These are phyloP conservation scores for Pipistrellus pipistrellus DNA, from an alignment of 2,797 vertebrate genomes.

Conservation along the genomic window DNA sequence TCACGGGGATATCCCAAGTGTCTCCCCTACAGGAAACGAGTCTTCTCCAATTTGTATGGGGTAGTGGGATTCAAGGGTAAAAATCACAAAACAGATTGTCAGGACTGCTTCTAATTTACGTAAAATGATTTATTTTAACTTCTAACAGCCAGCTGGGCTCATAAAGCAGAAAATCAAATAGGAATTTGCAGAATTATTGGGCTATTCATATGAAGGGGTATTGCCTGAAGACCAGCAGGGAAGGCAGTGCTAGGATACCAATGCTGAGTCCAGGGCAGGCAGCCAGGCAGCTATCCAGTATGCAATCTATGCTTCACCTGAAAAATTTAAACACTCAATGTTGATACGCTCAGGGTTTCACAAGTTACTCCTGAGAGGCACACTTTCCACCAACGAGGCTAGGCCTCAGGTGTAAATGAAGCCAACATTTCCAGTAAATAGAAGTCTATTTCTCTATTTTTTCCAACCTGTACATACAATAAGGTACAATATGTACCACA, in stretches of 20 bases:
- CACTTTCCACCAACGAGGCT: slow-evolving; percentile 28
- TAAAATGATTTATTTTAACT: slow-evolving; percentile 67
- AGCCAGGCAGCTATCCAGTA: background rate
- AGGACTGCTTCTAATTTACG: slow-evolving; percentile 58
- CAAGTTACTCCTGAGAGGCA: slow-evolving; percentile 4
- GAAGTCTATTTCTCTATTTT: slow-evolving; percentile 51
- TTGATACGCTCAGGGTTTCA: slow-evolving; percentile 47
- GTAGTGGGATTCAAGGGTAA: slow-evolving; percentile 54
- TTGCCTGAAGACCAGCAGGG: background rate
- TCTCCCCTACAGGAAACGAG: slow-evolving; percentile 3
- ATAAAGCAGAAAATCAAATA: slow-evolving; percentile 62
- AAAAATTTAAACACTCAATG: slow-evolving; percentile 20
- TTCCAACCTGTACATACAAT: background rate
- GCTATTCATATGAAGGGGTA: slow-evolving; percentile 15
- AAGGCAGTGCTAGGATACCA: background rate
- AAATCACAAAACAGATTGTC: slow-evolving; percentile 65
- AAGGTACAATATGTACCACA: background rate
- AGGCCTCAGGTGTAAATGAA: slow-evolving; percentile 42
- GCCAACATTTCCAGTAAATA: slow-evolving; percentile 41
- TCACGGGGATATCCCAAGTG: too few relatives aligned
- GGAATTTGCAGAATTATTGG: slow-evolving; percentile 29
- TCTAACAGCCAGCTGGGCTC: slow-evolving; percentile 62
- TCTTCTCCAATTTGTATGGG: background rate
- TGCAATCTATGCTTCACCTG: background rate
- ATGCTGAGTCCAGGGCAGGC: background rate